Conservation (phyloP, 1,140 invertebrate species). For the Eumaeus atala region DNA sequence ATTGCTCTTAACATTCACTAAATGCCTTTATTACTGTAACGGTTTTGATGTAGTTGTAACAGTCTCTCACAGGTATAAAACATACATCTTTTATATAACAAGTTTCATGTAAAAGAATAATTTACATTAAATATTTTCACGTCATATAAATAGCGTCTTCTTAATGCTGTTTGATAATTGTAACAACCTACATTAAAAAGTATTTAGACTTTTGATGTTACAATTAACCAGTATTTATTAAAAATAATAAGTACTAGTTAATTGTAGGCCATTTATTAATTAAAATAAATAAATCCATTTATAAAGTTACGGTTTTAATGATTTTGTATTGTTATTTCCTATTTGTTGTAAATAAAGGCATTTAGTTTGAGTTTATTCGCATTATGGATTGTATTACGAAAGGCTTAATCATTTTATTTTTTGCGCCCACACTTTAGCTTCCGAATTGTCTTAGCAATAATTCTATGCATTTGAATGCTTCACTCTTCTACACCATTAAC, state of each 20-base stretch:
- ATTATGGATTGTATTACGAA: constrained; percentile 14
- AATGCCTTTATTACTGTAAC: constrained; percentile 44
- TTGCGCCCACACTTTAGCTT: background rate
- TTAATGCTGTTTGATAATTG: too few relatives aligned
- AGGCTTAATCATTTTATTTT: too few relatives aligned
- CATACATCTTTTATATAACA: constrained; percentile 7
- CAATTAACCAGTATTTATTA: too few relatives aligned
- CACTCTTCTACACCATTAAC: constrained; percentile 1
- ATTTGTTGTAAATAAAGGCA: constrained; percentile 41
- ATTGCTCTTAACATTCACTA: constrained; percentile 36
- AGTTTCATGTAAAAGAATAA: background rate
- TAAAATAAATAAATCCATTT: too few relatives aligned
- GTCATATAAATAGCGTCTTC: too few relatives aligned
- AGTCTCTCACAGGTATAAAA: background rate
- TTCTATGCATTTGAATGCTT: constrained; percentile 9
- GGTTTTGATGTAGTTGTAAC: background rate
- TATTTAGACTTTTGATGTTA: too few relatives aligned
- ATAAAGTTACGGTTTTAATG: too few relatives aligned
- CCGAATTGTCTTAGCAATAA: constrained; percentile 4
- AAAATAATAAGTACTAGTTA: too few relatives aligned
- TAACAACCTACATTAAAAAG: too few relatives aligned
- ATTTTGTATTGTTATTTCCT: too few relatives aligned
- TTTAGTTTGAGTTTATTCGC: constrained; percentile 39
- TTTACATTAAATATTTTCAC: too few relatives aligned
- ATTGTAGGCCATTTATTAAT: too few relatives aligned